phyloP scores from a whole-genome alignment of 2,113 vertebrate genomes.

The Cyanoramphus novaezelandiae region DNA sequence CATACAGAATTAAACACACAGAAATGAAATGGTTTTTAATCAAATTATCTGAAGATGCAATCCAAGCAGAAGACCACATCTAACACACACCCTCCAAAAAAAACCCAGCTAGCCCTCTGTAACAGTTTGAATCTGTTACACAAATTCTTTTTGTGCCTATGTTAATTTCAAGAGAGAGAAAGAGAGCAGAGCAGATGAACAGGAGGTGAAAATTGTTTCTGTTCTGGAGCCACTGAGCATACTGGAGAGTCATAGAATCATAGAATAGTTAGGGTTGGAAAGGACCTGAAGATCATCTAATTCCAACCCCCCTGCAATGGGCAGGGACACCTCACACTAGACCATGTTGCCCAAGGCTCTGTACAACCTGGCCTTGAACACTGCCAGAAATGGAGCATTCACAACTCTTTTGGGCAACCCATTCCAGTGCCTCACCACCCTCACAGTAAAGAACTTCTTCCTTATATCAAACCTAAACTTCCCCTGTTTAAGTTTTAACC shows the following conservation, averaged over 20 bases:
- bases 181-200: background rate
- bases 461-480: background rate
- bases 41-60: background rate
- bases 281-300: background rate
- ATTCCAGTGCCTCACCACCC: background rate
- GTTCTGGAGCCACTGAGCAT: background rate
- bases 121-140: background rate
- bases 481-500: background rate
- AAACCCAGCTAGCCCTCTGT: background rate
- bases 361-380: background rate
- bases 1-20: background rate
- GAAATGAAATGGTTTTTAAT: background rate
- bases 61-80: background rate
- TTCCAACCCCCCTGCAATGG: background rate
- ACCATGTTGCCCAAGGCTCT: background rate
- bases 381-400: background rate
- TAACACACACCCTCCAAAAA: background rate
- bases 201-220: background rate
- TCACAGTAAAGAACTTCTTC: background rate
- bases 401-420: background rate
- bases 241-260: background rate
- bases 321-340: background rate
- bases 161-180: background rate
- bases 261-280: background rate
- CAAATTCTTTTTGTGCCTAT: background rate